Evolutionary conservation across 2,888 invertebrate genomes (phyloP).

Genomic region (Ormyrus pomaceus): DNA sequence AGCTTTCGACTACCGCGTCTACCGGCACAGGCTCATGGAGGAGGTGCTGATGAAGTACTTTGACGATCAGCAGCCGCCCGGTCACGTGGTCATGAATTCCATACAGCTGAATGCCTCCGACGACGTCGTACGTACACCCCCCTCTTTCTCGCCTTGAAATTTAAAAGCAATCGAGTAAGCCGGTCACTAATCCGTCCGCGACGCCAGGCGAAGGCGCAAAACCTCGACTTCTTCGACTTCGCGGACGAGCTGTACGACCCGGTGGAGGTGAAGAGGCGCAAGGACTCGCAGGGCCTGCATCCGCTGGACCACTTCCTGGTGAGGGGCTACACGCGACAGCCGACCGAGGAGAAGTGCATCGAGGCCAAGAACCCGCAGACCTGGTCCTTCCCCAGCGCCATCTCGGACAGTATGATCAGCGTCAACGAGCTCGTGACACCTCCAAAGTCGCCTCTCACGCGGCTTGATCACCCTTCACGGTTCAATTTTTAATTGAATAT

Average conservation of each 20-base stretch:
- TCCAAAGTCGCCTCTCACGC: not conserved
- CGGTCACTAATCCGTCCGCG: too few relatives aligned
- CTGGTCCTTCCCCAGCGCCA: conserved; percentile 9
- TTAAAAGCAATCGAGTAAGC: too few relatives aligned
- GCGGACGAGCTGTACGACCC: conserved; percentile 62
- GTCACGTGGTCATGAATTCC: conserved; percentile 69
- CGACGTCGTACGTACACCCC: not conserved
- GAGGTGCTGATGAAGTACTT: conserved; percentile 64
- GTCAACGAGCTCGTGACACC: not conserved
- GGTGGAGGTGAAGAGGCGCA: conserved; percentile 36
- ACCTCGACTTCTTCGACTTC: conserved; percentile 61
- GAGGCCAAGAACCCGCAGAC: conserved; percentile 53
- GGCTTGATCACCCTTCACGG: not conserved
- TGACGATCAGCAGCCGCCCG: conserved; percentile 67
- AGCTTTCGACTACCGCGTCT: conserved; percentile 63
- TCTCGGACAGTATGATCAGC: conserved; percentile 3
- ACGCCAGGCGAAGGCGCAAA: not conserved
- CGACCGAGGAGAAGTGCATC: conserved; percentile 63
- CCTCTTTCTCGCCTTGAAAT: too few relatives aligned
- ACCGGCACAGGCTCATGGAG: conserved; percentile 67
- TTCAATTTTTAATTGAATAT: not conserved
- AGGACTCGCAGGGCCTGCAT: conserved; percentile 59
- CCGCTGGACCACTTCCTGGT: conserved; percentile 68
- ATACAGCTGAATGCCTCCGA: conserved; percentile 67
- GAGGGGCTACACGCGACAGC: conserved; percentile 53